A percentile compares a stretch with the other conserved stretches of the same genome.
Conservation (phyloP, 2,797 vertebrate genomes). For the Synaphobranchus kaupii region DNA sequence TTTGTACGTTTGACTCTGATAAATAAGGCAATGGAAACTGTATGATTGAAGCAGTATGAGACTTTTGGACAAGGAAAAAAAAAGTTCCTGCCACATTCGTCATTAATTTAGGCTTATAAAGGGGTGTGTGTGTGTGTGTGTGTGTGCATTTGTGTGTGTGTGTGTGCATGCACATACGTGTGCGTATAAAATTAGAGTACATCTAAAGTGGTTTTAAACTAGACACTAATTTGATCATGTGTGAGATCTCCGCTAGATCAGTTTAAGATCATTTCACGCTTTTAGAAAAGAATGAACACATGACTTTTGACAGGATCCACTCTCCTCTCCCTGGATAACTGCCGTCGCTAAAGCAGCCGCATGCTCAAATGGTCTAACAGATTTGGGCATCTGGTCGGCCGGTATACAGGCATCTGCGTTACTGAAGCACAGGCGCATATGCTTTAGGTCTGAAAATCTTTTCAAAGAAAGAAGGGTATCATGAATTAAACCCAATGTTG, state of each 20-base stretch:
- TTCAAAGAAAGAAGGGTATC: background rate
- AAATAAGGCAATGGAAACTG: background rate
- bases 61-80: background rate
- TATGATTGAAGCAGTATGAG: background rate
- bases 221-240: too few relatives aligned
- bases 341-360: slow-evolving; percentile 9
- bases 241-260: background rate
- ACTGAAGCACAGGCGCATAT: background rate
- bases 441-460: background rate
- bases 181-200: background rate
- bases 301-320: too few relatives aligned
- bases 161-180: background rate
- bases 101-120: background rate
- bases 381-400: background rate
- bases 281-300: background rate
- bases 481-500: background rate
- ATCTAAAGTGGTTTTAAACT: background rate
- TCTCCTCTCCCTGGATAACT: background rate
- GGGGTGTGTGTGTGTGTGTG: background rate
- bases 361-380: slow-evolving; percentile 2
- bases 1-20: background rate
- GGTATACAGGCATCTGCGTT: background rate
- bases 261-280: background rate
- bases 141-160: background rate
- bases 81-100: background rate